These are phyloP conservation scores for Asobara japonica DNA, from an alignment of 1,140 invertebrate species.

Conservation along the genomic window DNA sequence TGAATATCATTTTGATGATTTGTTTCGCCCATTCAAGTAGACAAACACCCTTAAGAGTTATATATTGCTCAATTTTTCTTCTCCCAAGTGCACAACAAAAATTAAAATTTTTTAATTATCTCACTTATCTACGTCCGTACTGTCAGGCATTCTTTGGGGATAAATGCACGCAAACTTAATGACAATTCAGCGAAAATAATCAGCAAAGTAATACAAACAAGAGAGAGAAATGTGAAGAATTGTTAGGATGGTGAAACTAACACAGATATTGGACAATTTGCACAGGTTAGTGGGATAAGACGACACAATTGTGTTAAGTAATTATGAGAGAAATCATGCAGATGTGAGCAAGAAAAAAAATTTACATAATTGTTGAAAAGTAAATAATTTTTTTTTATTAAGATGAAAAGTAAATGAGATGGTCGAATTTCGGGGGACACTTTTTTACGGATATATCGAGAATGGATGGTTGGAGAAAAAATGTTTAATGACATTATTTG, in stretches of 20 bases:
- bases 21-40: too few species aligned
- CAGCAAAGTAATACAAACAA: background rate
- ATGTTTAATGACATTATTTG: too few species aligned
- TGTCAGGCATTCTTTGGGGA: slow-evolving; percentile 46
- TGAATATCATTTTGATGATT: too few species aligned
- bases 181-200: slow-evolving; percentile 32
- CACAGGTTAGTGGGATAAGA: background rate
- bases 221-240: background rate
- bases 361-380: too few species aligned
- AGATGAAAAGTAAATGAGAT: too few species aligned
- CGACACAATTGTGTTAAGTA: background rate
- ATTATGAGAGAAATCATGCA: background rate
- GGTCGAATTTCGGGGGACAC: too few species aligned
- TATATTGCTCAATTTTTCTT: slow-evolving; percentile 24
- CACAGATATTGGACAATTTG: background rate
- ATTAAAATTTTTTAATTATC: slow-evolving; percentile 5
- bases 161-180: slow-evolving; percentile 53
- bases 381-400: too few species aligned
- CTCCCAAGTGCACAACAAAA: slow-evolving; percentile 29
- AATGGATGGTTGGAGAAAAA: too few species aligned
- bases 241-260: background rate
- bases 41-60: too few species aligned
- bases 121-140: slow-evolving; percentile 35
- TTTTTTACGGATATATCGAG: too few species aligned
- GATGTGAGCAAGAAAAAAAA: too few species aligned